Evolutionary conservation across 2,113 vertebrate species (phyloP).

Genomic region (Chaetodon auriga): DNA sequence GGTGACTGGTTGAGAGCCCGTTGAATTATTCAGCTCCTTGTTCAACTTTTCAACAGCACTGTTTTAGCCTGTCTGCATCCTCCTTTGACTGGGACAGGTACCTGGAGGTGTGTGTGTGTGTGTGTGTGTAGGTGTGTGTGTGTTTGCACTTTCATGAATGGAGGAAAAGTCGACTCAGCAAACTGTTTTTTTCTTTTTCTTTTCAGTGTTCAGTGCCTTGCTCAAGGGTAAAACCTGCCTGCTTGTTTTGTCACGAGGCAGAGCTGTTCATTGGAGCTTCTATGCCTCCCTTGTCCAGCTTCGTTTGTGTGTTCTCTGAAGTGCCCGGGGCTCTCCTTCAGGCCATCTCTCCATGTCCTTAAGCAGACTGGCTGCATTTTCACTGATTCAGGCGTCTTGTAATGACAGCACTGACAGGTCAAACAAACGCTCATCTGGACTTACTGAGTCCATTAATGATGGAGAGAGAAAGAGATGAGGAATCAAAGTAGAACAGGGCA

Average conservation of each 20-base stretch:
- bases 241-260: neutral
- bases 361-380: neutral
- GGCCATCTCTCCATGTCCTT: neutral
- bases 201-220: neutral
- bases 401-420: slow-evolving; percentile 7
- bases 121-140: neutral
- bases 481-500: neutral
- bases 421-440: slow-evolving; percentile 6
- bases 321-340: neutral
- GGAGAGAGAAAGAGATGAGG: neutral
- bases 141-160: neutral
- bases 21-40: slow-evolving; percentile 59
- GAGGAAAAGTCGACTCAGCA: neutral
- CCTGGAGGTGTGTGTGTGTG: neutral
- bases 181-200: too few species aligned
- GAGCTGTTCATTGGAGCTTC: neutral
- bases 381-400: neutral
- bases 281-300: neutral
- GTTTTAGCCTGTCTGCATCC: slow-evolving; percentile 17
- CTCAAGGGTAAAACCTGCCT: neutral
- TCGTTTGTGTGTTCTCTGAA: neutral
- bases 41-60: slow-evolving; percentile 38
- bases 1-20: slow-evolving; percentile 26
- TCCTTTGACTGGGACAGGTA: slow-evolving; percentile 9
- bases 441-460: neutral